Conservation (phyloP, 2,113 vertebrate genomes). For the Leptodactylus fuscus region DNA sequence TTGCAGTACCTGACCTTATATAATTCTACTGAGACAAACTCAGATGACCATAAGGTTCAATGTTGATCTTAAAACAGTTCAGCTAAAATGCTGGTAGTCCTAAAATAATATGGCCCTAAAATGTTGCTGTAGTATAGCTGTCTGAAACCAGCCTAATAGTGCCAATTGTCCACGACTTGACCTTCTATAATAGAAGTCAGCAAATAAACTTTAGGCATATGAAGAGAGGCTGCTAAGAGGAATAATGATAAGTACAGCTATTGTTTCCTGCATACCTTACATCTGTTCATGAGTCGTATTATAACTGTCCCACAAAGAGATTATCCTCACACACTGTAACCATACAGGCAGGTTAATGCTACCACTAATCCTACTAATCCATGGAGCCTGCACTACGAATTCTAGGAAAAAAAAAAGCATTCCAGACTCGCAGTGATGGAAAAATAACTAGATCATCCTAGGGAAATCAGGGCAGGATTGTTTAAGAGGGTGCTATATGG, state of each 20-base stretch:
- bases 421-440: not conserved
- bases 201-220: too few relatives aligned
- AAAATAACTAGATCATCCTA: not conserved
- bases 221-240: not conserved
- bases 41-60: too few relatives aligned
- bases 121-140: too few relatives aligned
- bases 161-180: too few relatives aligned
- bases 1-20: too few relatives aligned
- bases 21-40: too few relatives aligned
- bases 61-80: too few relatives aligned
- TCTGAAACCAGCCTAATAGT: too few relatives aligned
- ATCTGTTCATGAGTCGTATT: slow-evolving; percentile 20
- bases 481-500: not conserved
- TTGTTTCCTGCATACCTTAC: not conserved
- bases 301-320: slow-evolving; percentile 29
- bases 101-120: too few relatives aligned
- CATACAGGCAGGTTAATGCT: slow-evolving; percentile 18
- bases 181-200: too few relatives aligned
- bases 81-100: too few relatives aligned
- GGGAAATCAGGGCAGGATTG: not conserved
- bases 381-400: not conserved
- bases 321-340: slow-evolving; percentile 29
- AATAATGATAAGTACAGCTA: not conserved
- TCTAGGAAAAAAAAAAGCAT: slow-evolving; percentile 5
- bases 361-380: slow-evolving; percentile 20